Evolutionary conservation across 30 jellyfish, hydroid and myxozoan genomes (phyloP).

Genomic region (Aurelia aurita complex sp. Pacific): DNA sequence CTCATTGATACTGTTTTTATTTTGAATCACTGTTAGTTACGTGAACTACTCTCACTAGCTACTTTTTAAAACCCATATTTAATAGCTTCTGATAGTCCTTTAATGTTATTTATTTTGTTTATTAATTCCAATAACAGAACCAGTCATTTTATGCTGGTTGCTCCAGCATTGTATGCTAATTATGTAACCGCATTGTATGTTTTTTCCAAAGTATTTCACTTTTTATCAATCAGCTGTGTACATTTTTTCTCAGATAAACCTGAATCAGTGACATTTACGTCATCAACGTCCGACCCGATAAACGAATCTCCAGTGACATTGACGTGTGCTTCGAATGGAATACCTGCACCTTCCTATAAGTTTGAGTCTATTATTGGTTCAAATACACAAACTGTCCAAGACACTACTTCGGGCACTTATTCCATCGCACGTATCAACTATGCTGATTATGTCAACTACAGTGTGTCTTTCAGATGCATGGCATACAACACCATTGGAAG

Average conservation of each 20-base stretch:
- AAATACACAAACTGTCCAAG: neutral
- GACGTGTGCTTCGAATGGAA: constrained; percentile 25
- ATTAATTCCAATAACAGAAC: too few relatives aligned
- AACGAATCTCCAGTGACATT: constrained; percentile 26
- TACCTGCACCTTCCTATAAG: constrained; percentile 32
- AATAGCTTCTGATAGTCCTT: too few relatives aligned
- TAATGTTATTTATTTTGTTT: too few relatives aligned
- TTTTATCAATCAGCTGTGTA: too few relatives aligned
- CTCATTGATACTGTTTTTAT: too few relatives aligned
- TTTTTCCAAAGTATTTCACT: too few relatives aligned
- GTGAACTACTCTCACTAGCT: too few relatives aligned
- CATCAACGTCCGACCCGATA: constrained; percentile 6
- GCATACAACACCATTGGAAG: constrained; percentile 27
- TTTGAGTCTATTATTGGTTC: constrained; percentile 6
- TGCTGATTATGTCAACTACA: neutral
- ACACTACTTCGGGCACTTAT: constrained; percentile 1
- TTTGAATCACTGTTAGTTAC: too few relatives aligned
- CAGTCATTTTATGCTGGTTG: too few relatives aligned
- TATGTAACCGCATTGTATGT: too few relatives aligned
- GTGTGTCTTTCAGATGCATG: constrained; percentile 17
- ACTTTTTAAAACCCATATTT: too few relatives aligned
- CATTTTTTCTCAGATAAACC: constrained; percentile 36
- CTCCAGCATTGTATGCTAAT: too few relatives aligned
- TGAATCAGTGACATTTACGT: constrained; percentile 1
- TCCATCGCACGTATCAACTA: constrained; percentile 10